A percentile compares a stretch with the other conserved stretches of the same genome.
phyloP scores from a whole-genome alignment of 2,113 vertebrate species.

The Lontra canadensis region DNA sequence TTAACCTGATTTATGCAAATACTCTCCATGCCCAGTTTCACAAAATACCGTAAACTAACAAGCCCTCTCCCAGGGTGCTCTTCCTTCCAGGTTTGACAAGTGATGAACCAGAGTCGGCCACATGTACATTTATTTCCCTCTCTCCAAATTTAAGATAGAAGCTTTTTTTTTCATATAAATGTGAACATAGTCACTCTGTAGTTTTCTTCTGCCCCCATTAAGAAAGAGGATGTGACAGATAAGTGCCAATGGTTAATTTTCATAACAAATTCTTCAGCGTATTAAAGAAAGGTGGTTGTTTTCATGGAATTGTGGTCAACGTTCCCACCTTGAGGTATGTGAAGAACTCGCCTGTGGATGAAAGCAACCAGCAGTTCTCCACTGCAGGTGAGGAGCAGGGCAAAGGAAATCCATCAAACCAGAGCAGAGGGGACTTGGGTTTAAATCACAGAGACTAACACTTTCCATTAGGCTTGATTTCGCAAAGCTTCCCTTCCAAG shows the following conservation, averaged over 20 bases:
- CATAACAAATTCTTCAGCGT: constrained; percentile 5
- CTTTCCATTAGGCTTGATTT: neutral
- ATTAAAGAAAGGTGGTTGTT: neutral
- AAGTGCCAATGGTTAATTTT: constrained; percentile 6
- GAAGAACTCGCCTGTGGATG: neutral
- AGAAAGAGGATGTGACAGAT: constrained; percentile 49
- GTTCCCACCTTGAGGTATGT: neutral
- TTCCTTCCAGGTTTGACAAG: constrained; percentile 30
- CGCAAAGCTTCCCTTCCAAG: neutral
- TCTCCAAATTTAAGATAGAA: neutral
- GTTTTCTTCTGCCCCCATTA: neutral
- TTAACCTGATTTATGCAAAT: constrained; percentile 65
- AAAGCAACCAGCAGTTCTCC: neutral
- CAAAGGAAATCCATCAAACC: neutral
- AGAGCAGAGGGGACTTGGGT: neutral
- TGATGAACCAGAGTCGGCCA: neutral
- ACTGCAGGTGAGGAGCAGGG: neutral
- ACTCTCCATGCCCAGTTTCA: neutral
- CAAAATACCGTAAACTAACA: constrained; percentile 29
- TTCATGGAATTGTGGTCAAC: neutral
- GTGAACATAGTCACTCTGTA: neutral
- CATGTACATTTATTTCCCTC: neutral
- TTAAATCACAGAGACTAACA: neutral
- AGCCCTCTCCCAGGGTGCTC: neutral
- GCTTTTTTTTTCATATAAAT: constrained; percentile 30